These are phyloP conservation scores for Leptopilina boulardi DNA, from an alignment of 1,140 invertebrate genomes.

Conservation along the genomic window DNA sequence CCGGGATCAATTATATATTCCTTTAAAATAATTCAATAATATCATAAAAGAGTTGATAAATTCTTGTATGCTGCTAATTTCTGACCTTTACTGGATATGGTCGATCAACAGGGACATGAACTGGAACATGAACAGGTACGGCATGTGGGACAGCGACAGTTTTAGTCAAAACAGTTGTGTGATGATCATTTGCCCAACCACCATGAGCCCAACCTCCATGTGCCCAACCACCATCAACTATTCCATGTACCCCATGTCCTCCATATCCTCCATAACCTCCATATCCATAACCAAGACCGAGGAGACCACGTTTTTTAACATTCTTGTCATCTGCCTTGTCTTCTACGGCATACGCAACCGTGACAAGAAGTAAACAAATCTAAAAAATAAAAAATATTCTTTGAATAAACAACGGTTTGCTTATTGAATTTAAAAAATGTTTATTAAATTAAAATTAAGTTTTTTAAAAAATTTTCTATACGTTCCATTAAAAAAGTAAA, in stretches of 20 bases:
- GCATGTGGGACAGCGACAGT: slow-evolving; percentile 65
- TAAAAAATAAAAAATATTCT: slow-evolving; percentile 49
- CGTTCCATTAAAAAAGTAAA: too few relatives aligned
- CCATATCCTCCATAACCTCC: slow-evolving; percentile 47
- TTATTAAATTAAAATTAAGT: too few relatives aligned
- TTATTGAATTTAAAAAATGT: too few relatives aligned
- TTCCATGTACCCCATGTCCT: slow-evolving; percentile 42
- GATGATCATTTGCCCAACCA: not conserved
- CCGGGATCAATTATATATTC: too few relatives aligned
- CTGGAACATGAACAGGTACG: slow-evolving; percentile 65
- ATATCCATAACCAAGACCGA: slow-evolving; percentile 47
- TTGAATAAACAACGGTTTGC: not conserved
- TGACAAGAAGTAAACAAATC: slow-evolving; percentile 69
- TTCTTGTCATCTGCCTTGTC: slow-evolving; percentile 57
- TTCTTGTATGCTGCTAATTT: too few relatives aligned
- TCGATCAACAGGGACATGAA: slow-evolving; percentile 65
- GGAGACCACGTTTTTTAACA: slow-evolving; percentile 70
- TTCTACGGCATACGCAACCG: slow-evolving; percentile 63
- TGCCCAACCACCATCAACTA: slow-evolving; percentile 40
- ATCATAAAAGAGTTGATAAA: too few relatives aligned
- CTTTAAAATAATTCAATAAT: too few relatives aligned
- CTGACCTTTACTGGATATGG: slow-evolving; percentile 71
- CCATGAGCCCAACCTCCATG: slow-evolving; percentile 36
- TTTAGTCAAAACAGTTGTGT: slow-evolving; percentile 61
- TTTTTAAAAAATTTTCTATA: too few relatives aligned